A percentile compares a stretch with the other conserved stretches of the same genome.
phyloP scores from a whole-genome alignment of 2,113 vertebrate genomes.

The Ctenomys sociabilis region DNA sequence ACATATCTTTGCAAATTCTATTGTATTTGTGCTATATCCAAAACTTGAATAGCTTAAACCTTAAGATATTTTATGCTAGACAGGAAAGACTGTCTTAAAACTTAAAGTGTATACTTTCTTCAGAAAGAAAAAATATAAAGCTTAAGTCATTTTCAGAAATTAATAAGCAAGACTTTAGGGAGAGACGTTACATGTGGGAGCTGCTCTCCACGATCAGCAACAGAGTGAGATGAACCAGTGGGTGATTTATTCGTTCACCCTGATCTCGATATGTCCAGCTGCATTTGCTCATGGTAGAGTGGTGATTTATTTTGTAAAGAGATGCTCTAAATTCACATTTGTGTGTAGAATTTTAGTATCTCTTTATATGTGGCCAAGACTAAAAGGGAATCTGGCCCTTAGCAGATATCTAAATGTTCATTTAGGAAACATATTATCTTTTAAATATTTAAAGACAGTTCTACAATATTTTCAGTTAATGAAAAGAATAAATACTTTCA shows the following conservation, averaged over 20 bases:
- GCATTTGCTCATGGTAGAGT: background rate
- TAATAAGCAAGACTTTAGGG: background rate
- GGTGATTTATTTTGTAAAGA: background rate
- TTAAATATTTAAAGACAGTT: background rate
- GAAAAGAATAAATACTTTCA: background rate
- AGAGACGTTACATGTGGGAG: background rate
- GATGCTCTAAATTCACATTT: background rate
- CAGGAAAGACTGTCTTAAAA: conserved; percentile 34
- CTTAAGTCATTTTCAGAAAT: background rate
- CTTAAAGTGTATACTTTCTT: background rate
- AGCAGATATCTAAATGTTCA: background rate
- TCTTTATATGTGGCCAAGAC: background rate
- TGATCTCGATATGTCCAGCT: background rate
- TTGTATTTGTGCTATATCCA: conserved; percentile 6
- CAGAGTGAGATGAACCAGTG: background rate
- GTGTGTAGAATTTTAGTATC: background rate
- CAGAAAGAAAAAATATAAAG: background rate
- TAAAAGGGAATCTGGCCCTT: background rate
- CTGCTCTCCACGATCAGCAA: background rate
- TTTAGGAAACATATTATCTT: conserved; percentile 26
- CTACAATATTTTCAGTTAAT: background rate
- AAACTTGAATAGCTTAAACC: conserved; percentile 19
- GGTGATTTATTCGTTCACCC: background rate
- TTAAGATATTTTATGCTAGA: background rate
- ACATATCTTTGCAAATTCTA: background rate